Evolutionary conservation across 2,888 invertebrate genomes (phyloP).

Genomic region (Lysandra bellargus): DNA sequence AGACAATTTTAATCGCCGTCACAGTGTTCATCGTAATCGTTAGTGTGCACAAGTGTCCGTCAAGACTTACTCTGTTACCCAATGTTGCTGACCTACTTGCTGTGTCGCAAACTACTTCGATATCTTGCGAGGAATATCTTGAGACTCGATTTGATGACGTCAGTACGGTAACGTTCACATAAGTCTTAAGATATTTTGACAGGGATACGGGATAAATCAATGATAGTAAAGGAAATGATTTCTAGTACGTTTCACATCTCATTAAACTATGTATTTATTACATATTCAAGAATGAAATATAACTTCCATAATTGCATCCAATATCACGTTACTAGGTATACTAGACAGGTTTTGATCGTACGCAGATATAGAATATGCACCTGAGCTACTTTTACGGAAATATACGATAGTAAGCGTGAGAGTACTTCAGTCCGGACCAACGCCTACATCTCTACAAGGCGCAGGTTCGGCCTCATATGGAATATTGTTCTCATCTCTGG

Average conservation of each 20-base stretch:
- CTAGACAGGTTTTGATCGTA: background rate
- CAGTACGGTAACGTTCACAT: background rate
- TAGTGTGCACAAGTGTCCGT: conserved; percentile 63
- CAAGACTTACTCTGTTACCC: background rate
- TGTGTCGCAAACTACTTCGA: conserved; percentile 9
- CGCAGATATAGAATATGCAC: background rate
- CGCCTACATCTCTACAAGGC: no score
- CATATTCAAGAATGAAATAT: no score
- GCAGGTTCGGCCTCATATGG: no score
- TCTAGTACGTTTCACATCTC: no score
- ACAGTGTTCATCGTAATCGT: conserved; percentile 53
- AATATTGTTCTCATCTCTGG: no score
- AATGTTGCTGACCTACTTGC: conserved; percentile 10
- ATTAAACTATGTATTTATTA: no score
- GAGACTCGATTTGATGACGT: background rate
- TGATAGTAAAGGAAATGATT: no score
- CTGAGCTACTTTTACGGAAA: background rate
- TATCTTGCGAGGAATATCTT: background rate
- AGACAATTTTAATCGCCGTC: background rate
- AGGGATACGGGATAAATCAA: background rate
- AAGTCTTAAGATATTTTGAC: background rate
- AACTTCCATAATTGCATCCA: no score
- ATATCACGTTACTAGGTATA: no score
- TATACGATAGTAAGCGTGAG: background rate
- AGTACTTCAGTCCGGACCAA: no score